Evolutionary conservation across 2,113 vertebrate genomes (phyloP).

Genomic region (Nesoenas mayeri): DNA sequence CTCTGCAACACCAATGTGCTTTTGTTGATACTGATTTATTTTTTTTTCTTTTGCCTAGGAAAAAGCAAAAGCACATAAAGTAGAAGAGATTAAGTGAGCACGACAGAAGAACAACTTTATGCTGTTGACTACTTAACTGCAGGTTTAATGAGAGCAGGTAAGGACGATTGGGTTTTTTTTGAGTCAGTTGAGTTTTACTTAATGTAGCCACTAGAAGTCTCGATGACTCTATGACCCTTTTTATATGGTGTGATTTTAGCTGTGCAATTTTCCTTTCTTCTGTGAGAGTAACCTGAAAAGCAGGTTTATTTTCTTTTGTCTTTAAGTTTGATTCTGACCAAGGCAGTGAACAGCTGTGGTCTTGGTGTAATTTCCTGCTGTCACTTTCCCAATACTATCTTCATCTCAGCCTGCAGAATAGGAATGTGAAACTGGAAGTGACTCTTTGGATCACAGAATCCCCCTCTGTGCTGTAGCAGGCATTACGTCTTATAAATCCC

Average conservation of each 20-base stretch:
- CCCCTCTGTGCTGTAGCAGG: neutral
- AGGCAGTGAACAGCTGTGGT: neutral
- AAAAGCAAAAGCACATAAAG: neutral
- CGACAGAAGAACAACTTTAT: neutral
- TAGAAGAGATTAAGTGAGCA: neutral
- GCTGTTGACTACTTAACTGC: neutral
- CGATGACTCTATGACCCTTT: neutral
- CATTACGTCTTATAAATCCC: neutral
- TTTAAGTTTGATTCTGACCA: neutral
- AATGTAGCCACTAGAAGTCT: neutral
- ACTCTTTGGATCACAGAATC: neutral
- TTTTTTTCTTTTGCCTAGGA: neutral
- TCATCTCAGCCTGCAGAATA: neutral
- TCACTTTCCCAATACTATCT: neutral
- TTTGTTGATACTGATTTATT: neutral
- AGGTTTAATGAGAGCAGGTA: neutral
- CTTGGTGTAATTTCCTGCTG: neutral
- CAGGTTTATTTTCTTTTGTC: neutral
- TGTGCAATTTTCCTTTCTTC: neutral
- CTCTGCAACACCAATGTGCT: neutral
- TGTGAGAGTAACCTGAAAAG: neutral
- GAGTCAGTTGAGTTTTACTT: neutral
- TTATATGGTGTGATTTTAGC: neutral
- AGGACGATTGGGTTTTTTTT: neutral
- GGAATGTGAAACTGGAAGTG: neutral